Evolutionary conservation across 2,113 vertebrate species (phyloP), one percentile per base, ranked within the genome.

Genomic region (Phaethornis superciliosus): DNA sequence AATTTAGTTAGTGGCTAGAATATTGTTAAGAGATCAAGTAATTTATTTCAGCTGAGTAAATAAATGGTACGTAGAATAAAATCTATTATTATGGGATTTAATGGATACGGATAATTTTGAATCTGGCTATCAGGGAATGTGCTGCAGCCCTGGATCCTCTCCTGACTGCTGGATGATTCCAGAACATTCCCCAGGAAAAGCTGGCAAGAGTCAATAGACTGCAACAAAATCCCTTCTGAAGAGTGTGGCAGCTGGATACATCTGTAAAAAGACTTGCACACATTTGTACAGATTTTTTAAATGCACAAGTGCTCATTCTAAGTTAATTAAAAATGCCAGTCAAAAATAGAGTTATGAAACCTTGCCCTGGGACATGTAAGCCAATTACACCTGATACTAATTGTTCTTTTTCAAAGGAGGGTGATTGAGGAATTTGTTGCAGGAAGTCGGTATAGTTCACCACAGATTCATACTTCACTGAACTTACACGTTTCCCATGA

Each of bases 271-370:
- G 12, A 13, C 37, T 20, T 26, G 65, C 21, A 40, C n/a, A 28
- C 2, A 0, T 46, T 51, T 65, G 42, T 27, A 16, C 44, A 47
- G 42, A 33, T 79, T 42, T 42, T 46, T 76, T 75, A 44, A 6
- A 2, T 7, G 56, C 2, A 1, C 35, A 93, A 91, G 46, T 4
- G 19, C 20, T 75, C n/a, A 2, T 56, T 82, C 51, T 42, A 37
- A 84, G 49, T 84, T 59, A 67, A 93, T 88, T 83, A 42, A 77
- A 85, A 90, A n/a, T 23, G 33, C 46, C 24, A 49, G 16, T 19
- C 32, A 42, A 55, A 89, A 94, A 26, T 0, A 47, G 44, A 60
- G 81, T 46, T 59, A 35, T 20, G 68, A 78, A 84, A 59, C 44
- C 42, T 89, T 22, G 33, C n/a, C 32, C 42, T 55, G 42, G 76